Evolutionary conservation across 2,797 vertebrate genomes (phyloP).

Genomic region (Sebastes jordani): DNA sequence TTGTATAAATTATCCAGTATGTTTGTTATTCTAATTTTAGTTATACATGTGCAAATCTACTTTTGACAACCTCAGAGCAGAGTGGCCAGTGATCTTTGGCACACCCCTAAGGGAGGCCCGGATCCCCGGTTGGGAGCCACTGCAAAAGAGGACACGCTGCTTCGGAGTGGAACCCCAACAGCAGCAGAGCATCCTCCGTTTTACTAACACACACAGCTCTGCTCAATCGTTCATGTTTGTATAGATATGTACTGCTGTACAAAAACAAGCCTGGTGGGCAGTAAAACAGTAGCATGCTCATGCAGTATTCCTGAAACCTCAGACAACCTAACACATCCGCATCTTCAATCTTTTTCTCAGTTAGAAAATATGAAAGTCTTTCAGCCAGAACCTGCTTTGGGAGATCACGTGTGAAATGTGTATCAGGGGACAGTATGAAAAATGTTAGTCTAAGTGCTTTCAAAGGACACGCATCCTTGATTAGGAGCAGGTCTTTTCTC

Average conservation of each 20-base stretch:
- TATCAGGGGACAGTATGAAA: neutral
- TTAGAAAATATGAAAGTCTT: neutral
- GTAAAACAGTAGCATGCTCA: neutral
- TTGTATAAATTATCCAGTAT: too few species aligned
- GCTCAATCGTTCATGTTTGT: constrained; percentile 38
- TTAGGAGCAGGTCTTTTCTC: constrained; percentile 32
- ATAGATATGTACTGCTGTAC: neutral
- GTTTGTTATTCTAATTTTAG: too few species aligned
- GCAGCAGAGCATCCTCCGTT: constrained; percentile 3
- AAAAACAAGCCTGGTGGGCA: neutral
- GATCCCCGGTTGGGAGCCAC: too few species aligned
- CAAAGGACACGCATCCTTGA: constrained; percentile 4
- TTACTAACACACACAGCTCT: constrained; percentile 12
- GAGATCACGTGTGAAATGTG: neutral
- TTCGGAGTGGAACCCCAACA: neutral
- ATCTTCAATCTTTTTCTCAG: neutral
- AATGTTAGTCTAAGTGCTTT: neutral
- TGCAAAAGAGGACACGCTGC: neutral
- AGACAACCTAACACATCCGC: neutral
- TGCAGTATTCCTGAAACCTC: neutral
- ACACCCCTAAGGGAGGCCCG: too few species aligned
- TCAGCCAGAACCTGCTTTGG: neutral
- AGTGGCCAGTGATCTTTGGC: too few species aligned
- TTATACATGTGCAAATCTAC: too few species aligned
- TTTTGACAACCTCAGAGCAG: too few species aligned